phyloP scores from a whole-genome alignment of 2,113 vertebrate species.

The Tachysurus fulvidraco region DNA sequence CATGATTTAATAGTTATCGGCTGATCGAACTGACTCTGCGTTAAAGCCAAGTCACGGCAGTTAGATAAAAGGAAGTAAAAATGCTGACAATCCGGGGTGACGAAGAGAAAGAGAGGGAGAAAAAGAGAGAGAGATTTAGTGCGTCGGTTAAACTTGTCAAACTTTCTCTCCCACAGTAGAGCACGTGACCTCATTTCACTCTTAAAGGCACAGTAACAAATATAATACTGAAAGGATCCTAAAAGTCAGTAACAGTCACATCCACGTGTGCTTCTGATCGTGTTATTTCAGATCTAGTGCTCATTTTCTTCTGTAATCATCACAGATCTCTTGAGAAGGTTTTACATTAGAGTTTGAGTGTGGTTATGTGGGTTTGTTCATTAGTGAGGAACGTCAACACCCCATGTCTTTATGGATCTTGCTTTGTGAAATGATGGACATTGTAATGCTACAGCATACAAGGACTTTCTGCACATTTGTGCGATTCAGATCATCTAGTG shows the following conservation, averaged over 20 bases:
- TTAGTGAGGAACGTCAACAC: no score
- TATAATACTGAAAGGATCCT: neutral
- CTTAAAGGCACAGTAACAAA: conserved; percentile 39
- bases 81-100: neutral
- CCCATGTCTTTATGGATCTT: no score
- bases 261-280: no score
- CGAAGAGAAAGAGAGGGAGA: neutral
- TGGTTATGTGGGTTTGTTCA: neutral
- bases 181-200: conserved; percentile 44
- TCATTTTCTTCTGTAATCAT: neutral
- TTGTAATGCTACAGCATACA: no score
- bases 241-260: no score
- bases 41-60: neutral
- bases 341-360: neutral
- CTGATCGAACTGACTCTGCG: neutral
- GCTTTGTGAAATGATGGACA: no score
- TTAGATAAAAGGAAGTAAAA: neutral
- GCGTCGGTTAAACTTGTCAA: conserved; percentile 54
- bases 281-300: neutral
- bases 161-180: conserved; percentile 37
- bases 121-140: conserved; percentile 1
- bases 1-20: conserved; percentile 23
- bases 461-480: no score
- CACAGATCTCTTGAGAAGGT: neutral
- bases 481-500: no score